Conservation (phyloP, 2,888 invertebrate genomes). For the Apoda limacodes region DNA sequence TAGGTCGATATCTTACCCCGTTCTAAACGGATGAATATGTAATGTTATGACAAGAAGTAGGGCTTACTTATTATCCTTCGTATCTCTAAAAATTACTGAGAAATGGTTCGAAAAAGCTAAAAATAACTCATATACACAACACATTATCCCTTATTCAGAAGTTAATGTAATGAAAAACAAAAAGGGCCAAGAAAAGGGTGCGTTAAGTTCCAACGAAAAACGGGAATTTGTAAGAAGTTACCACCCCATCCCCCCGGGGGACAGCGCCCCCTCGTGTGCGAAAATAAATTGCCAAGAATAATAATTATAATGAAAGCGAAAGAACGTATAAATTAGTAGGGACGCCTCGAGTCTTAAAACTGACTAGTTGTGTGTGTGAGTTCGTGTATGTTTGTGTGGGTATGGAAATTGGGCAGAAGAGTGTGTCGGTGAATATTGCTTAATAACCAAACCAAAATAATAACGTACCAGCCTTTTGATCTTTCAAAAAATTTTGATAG, state of each 20-base stretch:
- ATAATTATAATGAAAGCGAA: constrained; percentile 71
- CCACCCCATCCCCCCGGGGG: constrained; percentile 37
- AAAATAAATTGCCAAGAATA: constrained; percentile 71
- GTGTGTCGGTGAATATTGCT: too few species aligned
- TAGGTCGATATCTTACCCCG: too few species aligned
- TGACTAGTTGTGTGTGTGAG: constrained; percentile 21
- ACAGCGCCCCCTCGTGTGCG: constrained; percentile 65
- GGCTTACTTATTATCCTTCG: too few species aligned
- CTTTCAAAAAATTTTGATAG: too few species aligned
- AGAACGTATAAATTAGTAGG: constrained; percentile 71
- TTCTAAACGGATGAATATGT: too few species aligned
- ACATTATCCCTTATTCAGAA: constrained; percentile 64
- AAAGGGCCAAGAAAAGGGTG: constrained; percentile 71
- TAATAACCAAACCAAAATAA: too few species aligned
- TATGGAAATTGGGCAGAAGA: constrained; percentile 15
- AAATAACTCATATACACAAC: constrained; percentile 56
- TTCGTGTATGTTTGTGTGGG: constrained; percentile 31
- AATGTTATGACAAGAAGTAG: too few species aligned
- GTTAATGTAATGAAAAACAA: constrained; percentile 71
- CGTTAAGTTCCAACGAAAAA: constrained; percentile 69
- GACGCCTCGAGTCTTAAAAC: constrained; percentile 56
- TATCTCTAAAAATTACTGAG: constrained; percentile 12
- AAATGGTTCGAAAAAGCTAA: too few species aligned
- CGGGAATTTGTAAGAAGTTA: constrained; percentile 68
- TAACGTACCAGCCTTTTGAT: too few species aligned